Base-by-base conservation (phyloP, 64 coral and sea anemone genomes). In the Montipora efflorescens region DNA sequence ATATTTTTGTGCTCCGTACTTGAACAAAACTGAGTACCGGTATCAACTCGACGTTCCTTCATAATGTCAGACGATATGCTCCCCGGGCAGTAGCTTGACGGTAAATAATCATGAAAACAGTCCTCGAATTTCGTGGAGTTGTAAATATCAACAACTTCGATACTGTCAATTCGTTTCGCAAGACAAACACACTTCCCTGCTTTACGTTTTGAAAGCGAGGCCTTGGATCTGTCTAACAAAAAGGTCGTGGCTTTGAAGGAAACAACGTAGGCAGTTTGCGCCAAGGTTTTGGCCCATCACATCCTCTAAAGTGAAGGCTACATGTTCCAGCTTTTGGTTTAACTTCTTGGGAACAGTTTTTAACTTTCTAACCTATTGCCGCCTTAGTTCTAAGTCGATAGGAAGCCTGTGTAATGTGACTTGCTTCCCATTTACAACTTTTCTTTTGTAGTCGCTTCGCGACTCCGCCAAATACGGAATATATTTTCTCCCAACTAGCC, bases 281-380 rank as follows among this genome's bases (percentile, higher is more conserved):
- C 75, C 75, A 51, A 10, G 85, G 85, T 52, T 74, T 88, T 49
- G 85, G 43, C 3, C 85, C 85, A 51, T 74, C 46, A n/a, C 18
- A 10, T 8, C 85, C 85, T 75, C 74, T 88, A 45, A 88, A 88
- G 74, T 88, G 87, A 22, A 75, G 47, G 87, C 87, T 76, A 12
- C 72, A 88, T 57, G 11, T 57, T 6, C 11, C 7, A 8, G 53
- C 11, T 57, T 11, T 11, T 6, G 53, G 53, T 57, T 57, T 57
- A 57, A 5, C 7, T 57, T 57, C 11, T 57, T 57, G 11, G 7
- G 53, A 57, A 57, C 53, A 57, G 53, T 57, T 57, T 11, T 6
- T 11, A 57, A 57, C 53, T 57, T 57, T 11, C 53, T 57, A 57
- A 57, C 11, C 53, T 11, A 57, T 11, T 57, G 53, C 11, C 53